Conservation (phyloP, 2,113 vertebrate species). For the Microtus montanus region DNA sequence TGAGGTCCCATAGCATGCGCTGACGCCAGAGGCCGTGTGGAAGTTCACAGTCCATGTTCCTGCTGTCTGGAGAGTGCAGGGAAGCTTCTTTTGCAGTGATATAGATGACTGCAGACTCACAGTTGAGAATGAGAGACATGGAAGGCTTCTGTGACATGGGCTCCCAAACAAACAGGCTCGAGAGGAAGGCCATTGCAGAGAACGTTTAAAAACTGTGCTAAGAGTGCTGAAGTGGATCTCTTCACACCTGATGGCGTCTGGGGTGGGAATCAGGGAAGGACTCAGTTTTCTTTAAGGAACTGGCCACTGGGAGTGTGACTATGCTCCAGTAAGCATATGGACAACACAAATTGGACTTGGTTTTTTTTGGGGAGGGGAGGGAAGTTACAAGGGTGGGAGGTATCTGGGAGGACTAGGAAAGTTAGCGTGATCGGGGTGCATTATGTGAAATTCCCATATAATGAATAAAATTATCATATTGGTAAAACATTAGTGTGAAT, state of each 20-base stretch:
- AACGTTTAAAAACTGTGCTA: background rate
- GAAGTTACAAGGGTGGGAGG: background rate
- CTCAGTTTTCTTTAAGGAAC: background rate
- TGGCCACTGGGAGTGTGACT: background rate
- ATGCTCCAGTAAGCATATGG: background rate
- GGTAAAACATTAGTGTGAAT: slow-evolving; percentile 15
- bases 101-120: background rate
- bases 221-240: background rate
- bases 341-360: background rate
- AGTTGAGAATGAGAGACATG: background rate
- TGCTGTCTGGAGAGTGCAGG: background rate
- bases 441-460: background rate
- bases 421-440: background rate
- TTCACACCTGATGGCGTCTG: background rate
- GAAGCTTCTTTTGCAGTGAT: background rate
- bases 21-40: background rate
- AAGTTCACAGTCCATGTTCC: background rate
- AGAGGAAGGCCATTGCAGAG: background rate
- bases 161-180: background rate
- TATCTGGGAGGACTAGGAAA: background rate
- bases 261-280: background rate
- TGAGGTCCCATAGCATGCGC: background rate
- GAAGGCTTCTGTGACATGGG: background rate
- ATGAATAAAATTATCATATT: background rate
- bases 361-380: background rate